phyloP scores from a whole-genome alignment of 53 echinoderm and acorn worm genomes.

The Apostichopus leukothele region DNA sequence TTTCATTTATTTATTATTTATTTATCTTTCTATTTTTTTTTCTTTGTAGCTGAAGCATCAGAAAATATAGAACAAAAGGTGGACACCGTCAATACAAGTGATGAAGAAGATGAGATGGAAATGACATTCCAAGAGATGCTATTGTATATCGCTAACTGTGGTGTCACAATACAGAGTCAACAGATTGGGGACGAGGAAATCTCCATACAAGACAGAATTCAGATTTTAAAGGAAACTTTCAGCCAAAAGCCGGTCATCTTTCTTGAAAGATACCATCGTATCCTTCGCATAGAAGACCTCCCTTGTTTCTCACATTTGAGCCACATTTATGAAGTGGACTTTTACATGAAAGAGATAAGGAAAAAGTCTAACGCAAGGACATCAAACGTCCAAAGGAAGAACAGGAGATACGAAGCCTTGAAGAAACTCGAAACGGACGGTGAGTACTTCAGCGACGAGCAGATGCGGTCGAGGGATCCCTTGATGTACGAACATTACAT shows the following conservation, averaged over 20 bases:
- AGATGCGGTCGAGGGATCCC: slow-evolving; percentile 86
- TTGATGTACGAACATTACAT: slow-evolving; percentile 89
- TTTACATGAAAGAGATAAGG: slow-evolving; percentile 66
- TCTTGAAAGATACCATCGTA: slow-evolving; percentile 66
- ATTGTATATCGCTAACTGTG: slow-evolving; percentile 69
- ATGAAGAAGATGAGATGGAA: slow-evolving; percentile 30
- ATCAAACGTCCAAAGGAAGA: slow-evolving; percentile 50
- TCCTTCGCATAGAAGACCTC: slow-evolving; percentile 62
- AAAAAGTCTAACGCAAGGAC: slow-evolving; percentile 56
- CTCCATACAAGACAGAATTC: slow-evolving; percentile 52
- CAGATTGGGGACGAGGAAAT: slow-evolving; percentile 78
- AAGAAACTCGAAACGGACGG: slow-evolving; percentile 82
- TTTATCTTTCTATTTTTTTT: no score
- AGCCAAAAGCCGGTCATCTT: slow-evolving; percentile 69
- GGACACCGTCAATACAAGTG: not conserved
- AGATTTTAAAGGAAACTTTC: slow-evolving; percentile 59
- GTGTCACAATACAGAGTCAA: slow-evolving; percentile 70
- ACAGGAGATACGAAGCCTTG: slow-evolving; percentile 86
- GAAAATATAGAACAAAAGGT: no score
- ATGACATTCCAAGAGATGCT: slow-evolving; percentile 59
- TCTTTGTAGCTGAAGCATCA: no score
- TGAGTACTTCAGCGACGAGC: slow-evolving; percentile 76
- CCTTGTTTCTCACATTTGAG: slow-evolving; percentile 55
- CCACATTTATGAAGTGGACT: slow-evolving; percentile 73
- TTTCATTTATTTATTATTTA: no score